phyloP scores from a whole-genome alignment of 2,888 invertebrate genomes.

The Eupithecia dodoneata region DNA sequence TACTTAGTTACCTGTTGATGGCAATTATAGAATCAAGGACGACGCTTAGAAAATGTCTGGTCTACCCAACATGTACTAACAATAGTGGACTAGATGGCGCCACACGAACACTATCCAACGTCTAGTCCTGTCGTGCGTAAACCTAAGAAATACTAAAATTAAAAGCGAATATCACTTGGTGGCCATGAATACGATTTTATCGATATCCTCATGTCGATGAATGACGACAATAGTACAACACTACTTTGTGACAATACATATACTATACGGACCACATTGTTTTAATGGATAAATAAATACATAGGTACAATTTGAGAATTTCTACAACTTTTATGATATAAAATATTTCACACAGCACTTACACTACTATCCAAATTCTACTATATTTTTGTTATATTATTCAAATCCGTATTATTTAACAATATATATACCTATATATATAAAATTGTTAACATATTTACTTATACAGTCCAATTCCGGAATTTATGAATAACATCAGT shows the following conservation, averaged over 20 bases:
- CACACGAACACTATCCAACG: conserved; percentile 44
- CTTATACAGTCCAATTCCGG: conserved; percentile 36
- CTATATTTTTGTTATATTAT: conserved; percentile 10
- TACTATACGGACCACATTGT: conserved; percentile 9
- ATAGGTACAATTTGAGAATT: not conserved
- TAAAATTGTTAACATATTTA: conserved; percentile 24
- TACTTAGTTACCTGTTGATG: conserved; percentile 12
- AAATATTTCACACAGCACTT: conserved; percentile 22
- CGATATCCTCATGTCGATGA: conserved; percentile 24
- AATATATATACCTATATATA: conserved; percentile 28
- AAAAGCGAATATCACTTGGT: conserved; percentile 68
- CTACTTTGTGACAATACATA: conserved; percentile 24
- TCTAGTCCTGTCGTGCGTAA: conserved; percentile 48
- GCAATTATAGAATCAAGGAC: not conserved
- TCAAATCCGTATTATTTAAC: conserved; percentile 10
- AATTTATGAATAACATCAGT: not conserved
- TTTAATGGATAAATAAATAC: conserved; percentile 9
- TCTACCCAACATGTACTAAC: conserved; percentile 34
- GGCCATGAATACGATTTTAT: conserved; percentile 41
- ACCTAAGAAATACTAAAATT: conserved; percentile 50
- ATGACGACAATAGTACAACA: conserved; percentile 15
- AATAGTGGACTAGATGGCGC: conserved; percentile 46
- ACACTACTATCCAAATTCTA: conserved; percentile 21
- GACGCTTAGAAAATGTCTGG: conserved; percentile 6
- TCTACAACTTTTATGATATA: not conserved